These are phyloP conservation scores for Tanaodytes sp. DNA, from an alignment of 2,888 invertebrate species.

Conservation along the genomic window DNA sequence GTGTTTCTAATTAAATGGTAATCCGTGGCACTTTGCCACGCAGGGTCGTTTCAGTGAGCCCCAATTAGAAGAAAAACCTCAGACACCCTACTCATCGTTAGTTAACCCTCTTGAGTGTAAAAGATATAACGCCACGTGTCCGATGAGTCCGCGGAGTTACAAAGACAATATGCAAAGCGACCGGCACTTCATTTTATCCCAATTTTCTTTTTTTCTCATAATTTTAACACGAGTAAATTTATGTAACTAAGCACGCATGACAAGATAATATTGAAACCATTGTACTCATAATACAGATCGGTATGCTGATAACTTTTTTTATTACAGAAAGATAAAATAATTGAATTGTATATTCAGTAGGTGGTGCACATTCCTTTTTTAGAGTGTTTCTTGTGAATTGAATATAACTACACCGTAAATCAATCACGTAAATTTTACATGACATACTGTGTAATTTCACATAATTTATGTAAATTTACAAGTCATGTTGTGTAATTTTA, in stretches of 20 bases:
- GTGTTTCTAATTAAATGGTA: conserved; percentile 65
- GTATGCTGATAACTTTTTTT: neutral
- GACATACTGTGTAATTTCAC: too few species aligned
- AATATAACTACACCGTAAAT: too few species aligned
- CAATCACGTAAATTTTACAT: too few species aligned
- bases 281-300: neutral
- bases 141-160: conserved; percentile 21
- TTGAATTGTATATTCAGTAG: too few species aligned
- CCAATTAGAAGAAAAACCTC: conserved; percentile 64
- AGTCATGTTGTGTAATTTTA: too few species aligned
- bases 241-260: neutral
- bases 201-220: conserved; percentile 24
- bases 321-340: too few species aligned
- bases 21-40: conserved; percentile 62
- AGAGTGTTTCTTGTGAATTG: too few species aligned
- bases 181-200: conserved; percentile 28
- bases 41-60: conserved; percentile 57
- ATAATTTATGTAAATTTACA: too few species aligned
- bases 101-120: conserved; percentile 40
- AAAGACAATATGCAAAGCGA: conserved; percentile 46
- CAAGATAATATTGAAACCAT: neutral
- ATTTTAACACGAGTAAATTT: conserved; percentile 10
- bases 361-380: too few species aligned
- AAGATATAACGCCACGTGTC: conserved; percentile 58
- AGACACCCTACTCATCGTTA: conserved; percentile 43